Percentiles rank a stretch among this genome's conserved stretches.
Evolutionary conservation across 2,888 invertebrate genomes (phyloP).

Genomic region (Nipponacmea schrenckii): DNA sequence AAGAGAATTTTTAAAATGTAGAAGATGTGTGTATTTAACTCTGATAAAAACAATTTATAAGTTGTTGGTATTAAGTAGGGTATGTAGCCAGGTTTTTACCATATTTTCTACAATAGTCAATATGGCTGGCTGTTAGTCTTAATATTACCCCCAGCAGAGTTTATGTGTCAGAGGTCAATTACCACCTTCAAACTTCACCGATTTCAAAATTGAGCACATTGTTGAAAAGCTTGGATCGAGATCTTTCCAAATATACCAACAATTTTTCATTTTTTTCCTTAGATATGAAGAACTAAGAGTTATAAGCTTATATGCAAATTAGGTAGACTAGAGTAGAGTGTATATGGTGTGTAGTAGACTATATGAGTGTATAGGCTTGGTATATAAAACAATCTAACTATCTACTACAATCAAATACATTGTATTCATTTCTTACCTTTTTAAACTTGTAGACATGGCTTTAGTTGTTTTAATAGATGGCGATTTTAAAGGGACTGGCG

Average conservation of each 20-base stretch:
- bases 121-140: not conserved
- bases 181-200: not conserved
- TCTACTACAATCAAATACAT: no score
- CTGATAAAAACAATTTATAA: no score
- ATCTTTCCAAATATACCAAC: not conserved
- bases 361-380: no score
- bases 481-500: not conserved
- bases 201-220: not conserved
- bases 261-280: not conserved
- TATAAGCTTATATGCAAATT: conserved; percentile 7
- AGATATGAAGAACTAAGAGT: not conserved
- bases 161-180: not conserved
- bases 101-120: not conserved
- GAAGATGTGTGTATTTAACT: no score
- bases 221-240: not conserved
- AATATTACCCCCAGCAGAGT: conserved; percentile 1
- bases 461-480: conserved; percentile 3
- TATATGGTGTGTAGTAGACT: no score
- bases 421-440: not conserved
- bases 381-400: no score
- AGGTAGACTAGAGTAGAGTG: not conserved
- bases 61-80: not conserved
- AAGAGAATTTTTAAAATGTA: no score
- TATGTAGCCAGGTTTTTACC: not conserved
- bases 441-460: conserved; percentile 3